phyloP scores from a whole-genome alignment of 2,888 invertebrate genomes.

The Hermaeophaga mercurialis region DNA sequence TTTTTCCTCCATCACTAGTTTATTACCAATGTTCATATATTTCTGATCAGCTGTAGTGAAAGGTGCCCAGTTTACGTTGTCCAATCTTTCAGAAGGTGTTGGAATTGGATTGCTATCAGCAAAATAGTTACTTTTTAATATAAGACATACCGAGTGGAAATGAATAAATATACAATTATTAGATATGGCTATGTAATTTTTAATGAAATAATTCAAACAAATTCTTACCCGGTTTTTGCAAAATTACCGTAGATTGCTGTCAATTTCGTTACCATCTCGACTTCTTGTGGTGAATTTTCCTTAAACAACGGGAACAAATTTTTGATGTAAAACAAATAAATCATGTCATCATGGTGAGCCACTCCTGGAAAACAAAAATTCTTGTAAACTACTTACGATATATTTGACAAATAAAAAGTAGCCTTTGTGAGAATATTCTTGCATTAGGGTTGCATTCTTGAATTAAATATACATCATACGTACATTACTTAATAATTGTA shows the following conservation, averaged over 20 bases:
- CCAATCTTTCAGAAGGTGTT: slow-evolving; percentile 48
- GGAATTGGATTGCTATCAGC: slow-evolving; percentile 49
- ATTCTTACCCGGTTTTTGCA: slow-evolving; percentile 54
- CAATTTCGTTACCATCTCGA: slow-evolving; percentile 54
- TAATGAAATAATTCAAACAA: slow-evolving; percentile 28
- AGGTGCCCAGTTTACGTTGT: slow-evolving; percentile 55
- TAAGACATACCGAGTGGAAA: too few relatives aligned
- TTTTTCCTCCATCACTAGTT: slow-evolving; percentile 52
- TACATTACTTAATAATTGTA: too few relatives aligned
- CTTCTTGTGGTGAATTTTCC: slow-evolving; percentile 52
- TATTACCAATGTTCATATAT: slow-evolving; percentile 55
- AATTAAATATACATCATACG: too few relatives aligned
- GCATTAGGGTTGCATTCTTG: too few relatives aligned
- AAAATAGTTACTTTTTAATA: too few relatives aligned
- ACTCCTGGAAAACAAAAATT: slow-evolving; percentile 54
- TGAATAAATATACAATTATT: too few relatives aligned
- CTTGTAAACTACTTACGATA: too few relatives aligned
- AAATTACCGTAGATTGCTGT: slow-evolving; percentile 60
- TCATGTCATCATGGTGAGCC: slow-evolving; percentile 61
- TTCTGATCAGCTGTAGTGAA: slow-evolving; percentile 51
- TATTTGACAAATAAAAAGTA: too few relatives aligned
- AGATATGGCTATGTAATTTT: neutral
- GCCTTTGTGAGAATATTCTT: too few relatives aligned
- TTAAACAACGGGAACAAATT: slow-evolving; percentile 53
- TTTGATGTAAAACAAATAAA: slow-evolving; percentile 58